Evolutionary conservation across 2,797 vertebrate genomes (phyloP).

Genomic region (Salarias fasciatus): DNA sequence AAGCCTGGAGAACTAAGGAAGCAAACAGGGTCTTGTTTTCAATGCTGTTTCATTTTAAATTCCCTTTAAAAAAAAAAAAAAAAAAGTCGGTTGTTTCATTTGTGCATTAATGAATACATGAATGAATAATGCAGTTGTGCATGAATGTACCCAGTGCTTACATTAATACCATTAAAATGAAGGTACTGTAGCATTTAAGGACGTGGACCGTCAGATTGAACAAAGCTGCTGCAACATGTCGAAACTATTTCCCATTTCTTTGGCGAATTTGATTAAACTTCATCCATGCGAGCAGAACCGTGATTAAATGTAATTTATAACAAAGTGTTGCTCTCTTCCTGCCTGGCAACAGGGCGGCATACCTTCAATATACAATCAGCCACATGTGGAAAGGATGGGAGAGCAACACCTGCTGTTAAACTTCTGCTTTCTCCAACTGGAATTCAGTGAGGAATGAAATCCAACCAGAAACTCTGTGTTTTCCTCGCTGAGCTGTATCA

Average conservation of each 20-base stretch:
- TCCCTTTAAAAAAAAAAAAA: neutral
- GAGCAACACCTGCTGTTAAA: neutral
- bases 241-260: conserved; percentile 58
- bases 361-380: conserved; percentile 39
- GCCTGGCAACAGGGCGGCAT: conserved; percentile 23
- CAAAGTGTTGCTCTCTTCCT: conserved; percentile 54
- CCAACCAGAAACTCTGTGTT: too few species aligned
- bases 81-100: conserved; percentile 16
- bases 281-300: conserved; percentile 62
- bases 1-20: conserved; percentile 1
- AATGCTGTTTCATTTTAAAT: neutral
- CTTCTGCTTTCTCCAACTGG: conserved; percentile 3
- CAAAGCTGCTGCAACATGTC: conserved; percentile 48
- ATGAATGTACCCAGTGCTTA: conserved; percentile 53
- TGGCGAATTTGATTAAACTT: conserved; percentile 64
- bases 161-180: conserved; percentile 46
- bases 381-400: conserved; percentile 19
- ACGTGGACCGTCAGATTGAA: conserved; percentile 34
- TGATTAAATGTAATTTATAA: conserved; percentile 58
- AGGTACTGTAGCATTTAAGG: conserved; percentile 45
- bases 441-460: neutral
- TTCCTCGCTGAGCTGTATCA: neutral
- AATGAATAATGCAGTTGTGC: conserved; percentile 44
- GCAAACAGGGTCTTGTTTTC: conserved; percentile 20
- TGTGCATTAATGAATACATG: conserved; percentile 27